phyloP scores from a whole-genome alignment of 2,797 vertebrate species.

The Odontamblyopus lacepedii region DNA sequence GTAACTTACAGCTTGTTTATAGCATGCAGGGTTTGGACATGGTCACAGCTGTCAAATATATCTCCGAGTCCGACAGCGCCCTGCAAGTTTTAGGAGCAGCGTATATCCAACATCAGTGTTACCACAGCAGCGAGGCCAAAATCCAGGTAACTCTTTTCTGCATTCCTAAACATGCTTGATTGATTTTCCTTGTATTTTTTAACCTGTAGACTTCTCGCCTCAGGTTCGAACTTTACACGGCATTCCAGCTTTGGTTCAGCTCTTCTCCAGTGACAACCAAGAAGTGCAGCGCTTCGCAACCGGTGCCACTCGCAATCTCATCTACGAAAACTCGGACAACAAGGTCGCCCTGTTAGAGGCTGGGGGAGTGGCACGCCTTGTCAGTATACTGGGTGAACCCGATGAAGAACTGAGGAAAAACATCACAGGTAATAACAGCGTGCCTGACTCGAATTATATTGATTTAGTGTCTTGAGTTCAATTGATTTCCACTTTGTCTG shows the following conservation, averaged over 20 bases:
- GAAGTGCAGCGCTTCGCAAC: conserved; percentile 93
- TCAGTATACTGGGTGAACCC: conserved; percentile 79
- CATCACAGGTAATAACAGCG: conserved; percentile 82
- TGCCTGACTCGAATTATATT: background rate
- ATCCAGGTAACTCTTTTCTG: conserved; percentile 63
- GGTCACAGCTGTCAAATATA: conserved; percentile 87
- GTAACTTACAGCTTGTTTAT: conserved; percentile 13
- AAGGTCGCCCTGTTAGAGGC: conserved; percentile 89
- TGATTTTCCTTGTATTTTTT: background rate
- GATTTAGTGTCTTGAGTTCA: background rate
- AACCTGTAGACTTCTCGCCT: background rate
- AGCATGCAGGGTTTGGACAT: conserved; percentile 89
- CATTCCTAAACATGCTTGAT: background rate
- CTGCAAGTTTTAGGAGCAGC: conserved; percentile 91
- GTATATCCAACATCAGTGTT: conserved; percentile 94
- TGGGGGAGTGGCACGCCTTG: conserved; percentile 85
- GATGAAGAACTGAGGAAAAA: conserved; percentile 94
- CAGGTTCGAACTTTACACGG: conserved; percentile 89
- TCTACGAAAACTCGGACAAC: conserved; percentile 92
- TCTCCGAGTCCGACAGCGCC: conserved; percentile 84
- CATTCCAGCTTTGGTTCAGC: conserved; percentile 86
- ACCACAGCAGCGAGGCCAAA: conserved; percentile 87
- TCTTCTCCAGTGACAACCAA: conserved; percentile 89
- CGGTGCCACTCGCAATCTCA: conserved; percentile 92
- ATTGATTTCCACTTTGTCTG: conserved; percentile 2